phyloP scores from a whole-genome alignment of 2,888 invertebrate genomes.

The Lucinisca nassula region DNA sequence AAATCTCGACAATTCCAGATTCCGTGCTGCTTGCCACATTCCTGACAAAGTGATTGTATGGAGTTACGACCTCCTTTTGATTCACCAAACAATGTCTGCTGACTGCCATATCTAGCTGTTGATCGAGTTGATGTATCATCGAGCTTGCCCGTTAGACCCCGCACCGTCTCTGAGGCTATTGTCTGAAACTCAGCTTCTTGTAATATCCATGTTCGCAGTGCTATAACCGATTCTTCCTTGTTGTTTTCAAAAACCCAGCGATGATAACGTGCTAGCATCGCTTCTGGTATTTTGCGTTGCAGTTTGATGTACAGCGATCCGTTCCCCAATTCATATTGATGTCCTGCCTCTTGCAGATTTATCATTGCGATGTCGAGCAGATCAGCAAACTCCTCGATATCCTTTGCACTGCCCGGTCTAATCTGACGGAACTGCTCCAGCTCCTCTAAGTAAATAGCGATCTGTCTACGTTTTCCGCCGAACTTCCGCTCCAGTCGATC shows the following conservation, averaged over 20 bases:
- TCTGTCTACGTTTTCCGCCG: conserved; percentile 35
- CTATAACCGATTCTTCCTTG: conserved; percentile 27
- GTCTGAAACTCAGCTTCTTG: background rate
- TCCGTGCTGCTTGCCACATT: conserved; percentile 19
- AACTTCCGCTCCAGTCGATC: conserved; percentile 42
- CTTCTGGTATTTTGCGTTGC: conserved; percentile 42
- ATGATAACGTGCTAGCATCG: conserved; percentile 39
- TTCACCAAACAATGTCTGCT: background rate
- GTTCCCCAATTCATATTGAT: conserved; percentile 27
- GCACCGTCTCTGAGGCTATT: background rate
- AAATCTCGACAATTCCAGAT: conserved; percentile 37
- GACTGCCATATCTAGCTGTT: background rate
- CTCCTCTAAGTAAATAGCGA: conserved; percentile 30
- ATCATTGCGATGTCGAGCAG: conserved; percentile 46
- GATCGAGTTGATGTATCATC: background rate
- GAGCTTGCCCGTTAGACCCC: background rate
- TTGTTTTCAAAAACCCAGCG: conserved; percentile 37
- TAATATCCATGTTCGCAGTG: conserved; percentile 9
- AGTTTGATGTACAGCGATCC: conserved; percentile 35
- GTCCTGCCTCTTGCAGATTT: conserved; percentile 35
- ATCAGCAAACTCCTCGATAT: conserved; percentile 47
- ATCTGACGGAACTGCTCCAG: conserved; percentile 37
- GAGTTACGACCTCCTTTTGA: background rate
- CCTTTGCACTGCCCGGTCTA: conserved; percentile 16
- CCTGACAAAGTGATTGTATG: background rate